Percentiles rank a stretch among this genome's conserved stretches.
These are phyloP conservation scores for Ramphastos sulfuratus DNA, from an alignment of 2,113 vertebrate genomes.

Conservation along the genomic window DNA sequence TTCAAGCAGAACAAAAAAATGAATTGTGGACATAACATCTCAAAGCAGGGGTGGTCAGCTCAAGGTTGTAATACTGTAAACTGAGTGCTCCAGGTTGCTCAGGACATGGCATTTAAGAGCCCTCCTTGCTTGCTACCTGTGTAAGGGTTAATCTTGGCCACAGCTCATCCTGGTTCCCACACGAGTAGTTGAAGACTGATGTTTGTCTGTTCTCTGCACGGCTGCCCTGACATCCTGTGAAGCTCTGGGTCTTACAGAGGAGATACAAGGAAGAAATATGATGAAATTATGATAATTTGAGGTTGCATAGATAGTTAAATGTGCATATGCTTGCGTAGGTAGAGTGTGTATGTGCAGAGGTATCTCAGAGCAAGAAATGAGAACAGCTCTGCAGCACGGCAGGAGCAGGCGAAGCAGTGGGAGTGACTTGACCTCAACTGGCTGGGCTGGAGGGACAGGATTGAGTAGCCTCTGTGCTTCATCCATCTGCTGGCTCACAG, in stretches of 20 bases:
- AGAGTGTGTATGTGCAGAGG: background rate
- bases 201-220: background rate
- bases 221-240: background rate
- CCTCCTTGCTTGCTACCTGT: background rate
- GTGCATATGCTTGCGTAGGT: rapidly evolving
- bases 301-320: background rate
- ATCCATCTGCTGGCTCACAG: background rate
- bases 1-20: background rate
- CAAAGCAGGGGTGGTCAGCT: background rate
- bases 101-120: background rate
- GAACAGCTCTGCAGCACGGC: background rate
- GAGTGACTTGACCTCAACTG: background rate
- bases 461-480: background rate
- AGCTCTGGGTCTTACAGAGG: background rate
- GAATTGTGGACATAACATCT: background rate
- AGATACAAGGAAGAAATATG: background rate
- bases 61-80: background rate
- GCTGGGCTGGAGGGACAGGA: background rate
- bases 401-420: background rate
- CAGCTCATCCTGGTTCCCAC: background rate
- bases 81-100: background rate
- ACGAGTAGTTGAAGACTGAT: rapidly evolving
- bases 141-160: background rate
- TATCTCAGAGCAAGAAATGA: background rate
- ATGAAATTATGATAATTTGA: background rate